Evolutionary conservation across 2,113 vertebrate genomes (phyloP).

Genomic region (Felis chaus): DNA sequence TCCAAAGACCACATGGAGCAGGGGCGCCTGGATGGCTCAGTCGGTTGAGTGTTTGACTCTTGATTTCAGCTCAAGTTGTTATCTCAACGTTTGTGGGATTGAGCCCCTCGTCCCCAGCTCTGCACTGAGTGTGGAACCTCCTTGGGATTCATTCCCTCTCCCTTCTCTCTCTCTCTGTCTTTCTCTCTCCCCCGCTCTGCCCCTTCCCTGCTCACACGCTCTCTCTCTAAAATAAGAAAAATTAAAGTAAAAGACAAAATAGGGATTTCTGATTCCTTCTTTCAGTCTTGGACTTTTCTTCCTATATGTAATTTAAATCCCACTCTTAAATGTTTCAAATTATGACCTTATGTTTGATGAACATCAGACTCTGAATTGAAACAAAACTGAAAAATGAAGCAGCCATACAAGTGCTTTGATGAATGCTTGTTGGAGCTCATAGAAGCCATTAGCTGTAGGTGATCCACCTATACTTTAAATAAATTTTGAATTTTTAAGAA

Average conservation of each 20-base stretch:
- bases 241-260: background rate
- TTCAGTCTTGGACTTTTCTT: conserved; percentile 42
- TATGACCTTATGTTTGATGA: conserved; percentile 36
- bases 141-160: too few species aligned
- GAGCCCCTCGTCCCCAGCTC: too few species aligned
- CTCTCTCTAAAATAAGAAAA: too few species aligned
- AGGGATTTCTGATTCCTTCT: background rate
- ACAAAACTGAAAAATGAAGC: background rate
- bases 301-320: conserved; percentile 40
- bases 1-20: background rate
- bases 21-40: too few species aligned
- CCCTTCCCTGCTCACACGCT: too few species aligned
- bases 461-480: conserved; percentile 14
- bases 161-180: too few species aligned
- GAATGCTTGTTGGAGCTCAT: conserved; percentile 15
- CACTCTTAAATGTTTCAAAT: conserved; percentile 23
- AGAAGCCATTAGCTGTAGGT: background rate
- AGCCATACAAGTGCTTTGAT: background rate
- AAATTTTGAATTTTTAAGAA: background rate
- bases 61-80: too few species aligned
- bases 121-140: too few species aligned
- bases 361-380: background rate
- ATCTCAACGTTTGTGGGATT: too few species aligned
- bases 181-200: too few species aligned
- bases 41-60: too few species aligned